Conservation (phyloP, 2,797 vertebrate species). For the Neopelma chrysocephalum region DNA sequence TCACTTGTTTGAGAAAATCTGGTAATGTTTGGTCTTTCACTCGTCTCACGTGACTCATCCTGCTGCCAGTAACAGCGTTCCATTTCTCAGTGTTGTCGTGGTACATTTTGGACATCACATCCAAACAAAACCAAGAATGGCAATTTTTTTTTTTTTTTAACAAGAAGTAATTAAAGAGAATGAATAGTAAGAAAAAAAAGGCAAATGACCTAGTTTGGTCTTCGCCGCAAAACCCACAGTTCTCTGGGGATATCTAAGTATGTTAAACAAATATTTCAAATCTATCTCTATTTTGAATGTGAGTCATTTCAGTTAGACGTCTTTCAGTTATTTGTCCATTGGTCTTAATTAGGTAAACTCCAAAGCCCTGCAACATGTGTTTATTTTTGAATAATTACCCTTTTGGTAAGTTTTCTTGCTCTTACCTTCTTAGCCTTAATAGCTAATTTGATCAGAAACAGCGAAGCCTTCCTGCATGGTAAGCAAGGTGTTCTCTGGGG, state of each 20-base stretch:
- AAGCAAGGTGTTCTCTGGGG: neutral
- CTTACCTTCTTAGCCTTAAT: slow-evolving; percentile 2
- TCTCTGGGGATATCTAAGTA: slow-evolving; percentile 65
- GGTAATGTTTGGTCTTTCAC: slow-evolving; percentile 42
- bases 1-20: slow-evolving; percentile 61
- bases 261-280: slow-evolving; percentile 63
- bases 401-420: slow-evolving; percentile 4
- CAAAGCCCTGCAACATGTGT: neutral
- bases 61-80: slow-evolving; percentile 53
- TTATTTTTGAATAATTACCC: slow-evolving; percentile 25
- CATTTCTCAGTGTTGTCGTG: slow-evolving; percentile 55
- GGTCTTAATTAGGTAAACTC: slow-evolving; percentile 51
- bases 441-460: neutral
- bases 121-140: slow-evolving; percentile 59
- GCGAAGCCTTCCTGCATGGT: neutral
- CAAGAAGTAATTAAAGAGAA: slow-evolving; percentile 49
- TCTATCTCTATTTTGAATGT: slow-evolving; percentile 57
- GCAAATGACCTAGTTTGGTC: slow-evolving; percentile 71
- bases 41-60: neutral
- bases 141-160: neutral
- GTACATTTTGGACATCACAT: slow-evolving; percentile 52
- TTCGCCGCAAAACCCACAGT: slow-evolving; percentile 52
- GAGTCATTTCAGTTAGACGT: slow-evolving; percentile 59
- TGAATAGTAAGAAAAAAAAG: slow-evolving; percentile 29
- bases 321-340: slow-evolving; percentile 59